Evolutionary conservation across 2,797 vertebrate genomes (phyloP), one percentile per base, ranked within the genome.

Genomic region (Hyperoplus immaculatus): DNA sequence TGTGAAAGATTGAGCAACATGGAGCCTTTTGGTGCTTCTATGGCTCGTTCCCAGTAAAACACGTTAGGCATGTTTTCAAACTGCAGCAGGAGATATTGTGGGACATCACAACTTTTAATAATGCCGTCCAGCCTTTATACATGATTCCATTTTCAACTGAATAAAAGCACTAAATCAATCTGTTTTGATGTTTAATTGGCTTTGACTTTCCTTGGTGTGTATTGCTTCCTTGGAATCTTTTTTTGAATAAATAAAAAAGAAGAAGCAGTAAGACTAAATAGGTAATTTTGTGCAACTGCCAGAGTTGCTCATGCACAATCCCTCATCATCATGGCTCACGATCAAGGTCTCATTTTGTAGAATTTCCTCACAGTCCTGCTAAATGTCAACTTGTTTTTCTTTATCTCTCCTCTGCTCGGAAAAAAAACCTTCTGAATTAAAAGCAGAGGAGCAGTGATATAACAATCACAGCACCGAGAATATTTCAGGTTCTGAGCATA

Each of bases 31-130:
- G 38, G 4, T 53, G 16, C 12, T 29, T 57, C 41, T 6, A 39
- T 71, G 57, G 42, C 47, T 75, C 38, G 15, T 79, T 83, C 85
- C 75, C 75, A 82, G 50, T 77, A 62, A 88, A 77, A 72, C 59
- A 72, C 59, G 29, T 65, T 41, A 39, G 57, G 39, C 11, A 46
- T 65, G 45, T 56, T 74, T 72, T 69, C 36, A 79, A 16, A 11
- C 56, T 59, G 61, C 36, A 50, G 16, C 6, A 21, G 57, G 18
- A 51, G 39, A 21, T 45, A 50, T 7, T 66, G 49, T 64, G 60
- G 60, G 57, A 73, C 51, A 29, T 29, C 54, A 53, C 70, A 29
- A 62, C 29, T 53, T 39, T 42, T 1, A 56, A 79, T 77, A 87
- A n/a, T 75, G 72, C 70, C 66, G 72, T 72, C 70, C 66, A 72